Evolutionary conservation across 2,888 invertebrate genomes (phyloP), one percentile per base, ranked within the genome.

Genomic region (Tachystola acroxantha): DNA sequence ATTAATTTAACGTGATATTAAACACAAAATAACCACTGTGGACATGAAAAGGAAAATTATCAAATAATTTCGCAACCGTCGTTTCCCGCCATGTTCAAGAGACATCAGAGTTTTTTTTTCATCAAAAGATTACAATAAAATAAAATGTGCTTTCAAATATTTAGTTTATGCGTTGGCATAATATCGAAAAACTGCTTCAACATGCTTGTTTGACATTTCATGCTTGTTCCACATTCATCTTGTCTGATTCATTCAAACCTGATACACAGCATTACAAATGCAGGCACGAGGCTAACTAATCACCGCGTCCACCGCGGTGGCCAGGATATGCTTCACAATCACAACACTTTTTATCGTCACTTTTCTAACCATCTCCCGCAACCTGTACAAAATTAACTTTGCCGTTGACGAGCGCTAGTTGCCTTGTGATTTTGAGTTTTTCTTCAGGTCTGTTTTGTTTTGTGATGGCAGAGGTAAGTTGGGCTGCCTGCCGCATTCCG

Each of bases 401-500:
- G 31, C 34, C 20, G 25, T 28, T 12, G 10, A 7, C 16, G 6
- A n/a, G 11, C 31, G 25, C 10, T 19, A 25, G n/a, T 25, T 7
- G 29, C 12, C n/a, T 7, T 3, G n/a, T 7, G 13, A 28, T 7
- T 19, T 6, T 4, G 30, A n/a, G n/a, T 14, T 5, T 10, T 22
- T 11, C 9, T 22, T 25, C 10, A 7, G 14, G 5, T 10, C 6
- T 5, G 5, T 19, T 10, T 27, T 10, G n/a, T 28, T 14, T 10
- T 27, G 26, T 22, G 28, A 11, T 25, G 6, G 33, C 13, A 28
- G 10, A 29, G 33, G 0, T 34, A 34, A 30, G 45, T 22, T 29
- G 33, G 22, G 28, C 10, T 7, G 32, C 27, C n/a, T 50, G 45
- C 61, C 56, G 60, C 72, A 74, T 73, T 70, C 72, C 61, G 46